These are phyloP conservation scores for Magallana angulata DNA, from an alignment of 1,140 invertebrate species.

Conservation along the genomic window DNA sequence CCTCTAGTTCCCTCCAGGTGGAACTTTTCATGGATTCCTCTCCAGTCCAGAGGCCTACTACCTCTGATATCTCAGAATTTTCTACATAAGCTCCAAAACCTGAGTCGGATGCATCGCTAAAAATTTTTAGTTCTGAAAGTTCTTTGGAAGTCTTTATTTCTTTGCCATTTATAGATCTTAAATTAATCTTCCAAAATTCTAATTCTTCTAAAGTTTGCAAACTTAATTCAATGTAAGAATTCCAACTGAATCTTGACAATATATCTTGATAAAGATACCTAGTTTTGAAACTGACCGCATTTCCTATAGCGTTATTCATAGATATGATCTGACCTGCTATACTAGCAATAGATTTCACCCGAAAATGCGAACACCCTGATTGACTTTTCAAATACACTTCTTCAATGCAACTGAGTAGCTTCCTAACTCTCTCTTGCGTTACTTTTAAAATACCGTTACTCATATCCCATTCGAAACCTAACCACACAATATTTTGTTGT, in stretches of 20 bases:
- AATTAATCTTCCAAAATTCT: constrained; percentile 40
- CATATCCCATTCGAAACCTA: constrained; percentile 47
- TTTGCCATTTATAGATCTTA: constrained; percentile 14
- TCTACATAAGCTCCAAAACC: background rate
- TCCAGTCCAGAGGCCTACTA: background rate
- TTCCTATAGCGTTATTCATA: constrained; percentile 43
- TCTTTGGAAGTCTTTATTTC: background rate
- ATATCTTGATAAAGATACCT: constrained; percentile 54
- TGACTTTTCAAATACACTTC: background rate
- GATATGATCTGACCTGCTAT: constrained; percentile 58
- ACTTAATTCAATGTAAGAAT: constrained; percentile 37
- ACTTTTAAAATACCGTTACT: too few relatives aligned
- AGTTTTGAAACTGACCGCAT: constrained; percentile 29
- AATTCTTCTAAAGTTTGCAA: background rate
- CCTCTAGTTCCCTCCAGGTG: constrained; percentile 28
- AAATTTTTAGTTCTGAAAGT: background rate
- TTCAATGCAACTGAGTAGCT: background rate
- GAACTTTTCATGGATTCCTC: background rate
- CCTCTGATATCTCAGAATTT: background rate
- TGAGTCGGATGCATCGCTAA: background rate
- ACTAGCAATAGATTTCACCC: constrained; percentile 36
- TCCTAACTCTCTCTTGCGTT: background rate
- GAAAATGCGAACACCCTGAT: constrained; percentile 3
- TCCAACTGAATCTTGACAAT: constrained; percentile 40
- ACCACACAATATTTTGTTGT: constrained; percentile 27